These are phyloP conservation scores for Bos javanicus DNA, from an alignment of 2,113 vertebrate species.

Conservation along the genomic window DNA sequence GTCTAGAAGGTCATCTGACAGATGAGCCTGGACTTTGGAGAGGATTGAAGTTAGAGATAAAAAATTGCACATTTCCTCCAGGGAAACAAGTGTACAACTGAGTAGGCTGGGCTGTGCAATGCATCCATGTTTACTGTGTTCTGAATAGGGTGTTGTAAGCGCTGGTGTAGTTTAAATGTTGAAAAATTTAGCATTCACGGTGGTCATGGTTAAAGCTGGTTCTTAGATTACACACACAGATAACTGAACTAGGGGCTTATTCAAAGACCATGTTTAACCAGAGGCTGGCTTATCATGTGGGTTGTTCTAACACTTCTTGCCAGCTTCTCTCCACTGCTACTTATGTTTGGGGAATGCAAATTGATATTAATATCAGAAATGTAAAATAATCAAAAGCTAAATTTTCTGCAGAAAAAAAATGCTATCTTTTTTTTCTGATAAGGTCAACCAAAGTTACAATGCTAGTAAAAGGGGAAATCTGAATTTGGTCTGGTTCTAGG, in stretches of 20 bases:
- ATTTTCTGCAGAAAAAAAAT: background rate
- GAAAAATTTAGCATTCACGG: background rate
- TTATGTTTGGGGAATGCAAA: background rate
- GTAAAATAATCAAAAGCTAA: background rate
- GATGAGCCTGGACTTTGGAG: background rate
- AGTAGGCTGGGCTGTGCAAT: background rate
- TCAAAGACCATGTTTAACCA: background rate
- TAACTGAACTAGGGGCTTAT: background rate
- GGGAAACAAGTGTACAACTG: background rate
- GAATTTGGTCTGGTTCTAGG: background rate
- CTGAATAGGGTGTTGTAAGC: background rate
- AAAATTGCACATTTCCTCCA: background rate
- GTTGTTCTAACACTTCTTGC: background rate
- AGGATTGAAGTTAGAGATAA: background rate
- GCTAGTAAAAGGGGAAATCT: background rate
- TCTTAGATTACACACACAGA: background rate
- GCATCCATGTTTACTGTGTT: background rate
- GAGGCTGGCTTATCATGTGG: background rate
- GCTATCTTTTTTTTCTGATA: background rate
- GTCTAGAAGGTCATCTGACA: background rate
- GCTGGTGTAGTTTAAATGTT: background rate
- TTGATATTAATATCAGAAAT: background rate
- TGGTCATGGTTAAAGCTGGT: background rate
- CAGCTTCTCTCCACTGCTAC: background rate
- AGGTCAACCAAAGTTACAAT: background rate